Base-by-base conservation (phyloP, 2,888 invertebrate genomes). In the Aphidoletes aphidimyza region DNA sequence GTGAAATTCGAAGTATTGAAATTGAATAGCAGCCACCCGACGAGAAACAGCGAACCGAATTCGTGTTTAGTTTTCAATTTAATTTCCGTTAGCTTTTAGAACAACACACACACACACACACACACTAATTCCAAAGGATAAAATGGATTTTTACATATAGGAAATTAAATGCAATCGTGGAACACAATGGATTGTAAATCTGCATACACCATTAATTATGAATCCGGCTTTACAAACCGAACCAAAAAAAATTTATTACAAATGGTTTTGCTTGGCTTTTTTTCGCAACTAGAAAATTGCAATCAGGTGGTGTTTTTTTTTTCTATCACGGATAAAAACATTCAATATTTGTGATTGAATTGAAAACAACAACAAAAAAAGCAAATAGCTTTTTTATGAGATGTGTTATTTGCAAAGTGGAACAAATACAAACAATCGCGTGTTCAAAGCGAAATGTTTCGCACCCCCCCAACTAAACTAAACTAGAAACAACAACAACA, bases 341-440 rank as follows among this genome's bases (percentile, higher is more conserved):
- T 69, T 2, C 30, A 30, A 30, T 30, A 69, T 69, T 69, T 69
- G 9, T 30, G 34, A 69, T 30, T 30, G 30, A 30, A 30, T 34
- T 26, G 69, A 30, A 69, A 11, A 9, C 14, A 14, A 30, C 34
- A 69, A 0, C 11, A n/a, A n/a, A n/a, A n/a, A n/a, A n/a, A n/a
- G n/a, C n/a, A n/a, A n/a, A n/a, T n/a, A n/a, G n/a, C n/a, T n/a
- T n/a, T n/a, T n/a, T n/a, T n/a, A n/a, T n/a, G n/a, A n/a, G n/a
- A n/a, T 69, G 26, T 0, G 34, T 1, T 2, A 54, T n/a, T 22
- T n/a, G 47, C 19, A 54, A 54, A 54, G 22, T 54, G 22, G 54
- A n/a, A 54, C 54, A 54, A 22, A 3, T 54, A 3, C 22, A 54
- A 54, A 69, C 11, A 69, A 69, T 69, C 69, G 69, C 69, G 69